phyloP scores from a whole-genome alignment of 1,140 invertebrate genomes.

The Trichonephila clavipes region DNA sequence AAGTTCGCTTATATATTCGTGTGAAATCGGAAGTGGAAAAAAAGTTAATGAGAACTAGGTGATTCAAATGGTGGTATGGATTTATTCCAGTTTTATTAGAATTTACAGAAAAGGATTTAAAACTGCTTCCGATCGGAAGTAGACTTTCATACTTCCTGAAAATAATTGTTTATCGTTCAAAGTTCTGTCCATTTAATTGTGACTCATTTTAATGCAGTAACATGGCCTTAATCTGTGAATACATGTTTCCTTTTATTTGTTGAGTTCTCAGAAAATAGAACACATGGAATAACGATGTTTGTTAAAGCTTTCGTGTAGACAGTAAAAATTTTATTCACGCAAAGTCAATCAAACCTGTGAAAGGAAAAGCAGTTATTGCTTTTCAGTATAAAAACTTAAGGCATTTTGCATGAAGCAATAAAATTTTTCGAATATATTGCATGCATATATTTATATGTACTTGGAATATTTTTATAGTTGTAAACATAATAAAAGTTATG shows the following conservation, averaged over 20 bases:
- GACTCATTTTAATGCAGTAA: background rate
- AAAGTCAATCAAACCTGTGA: too few relatives aligned
- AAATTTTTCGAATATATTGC: too few relatives aligned
- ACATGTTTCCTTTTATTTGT: background rate
- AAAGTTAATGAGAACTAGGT: background rate
- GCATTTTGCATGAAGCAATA: too few relatives aligned
- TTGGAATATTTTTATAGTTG: too few relatives aligned
- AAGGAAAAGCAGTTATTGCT: too few relatives aligned
- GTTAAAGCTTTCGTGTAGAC: too few relatives aligned
- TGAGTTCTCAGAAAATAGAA: background rate
- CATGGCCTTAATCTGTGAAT: background rate
- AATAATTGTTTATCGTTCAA: background rate
- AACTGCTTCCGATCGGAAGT: conserved; percentile 21
- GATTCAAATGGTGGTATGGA: background rate
- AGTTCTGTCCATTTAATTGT: background rate
- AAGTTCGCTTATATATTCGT: background rate
- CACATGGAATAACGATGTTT: background rate
- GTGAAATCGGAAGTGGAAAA: conserved; percentile 24
- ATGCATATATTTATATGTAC: too few relatives aligned
- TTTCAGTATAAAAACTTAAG: too few relatives aligned
- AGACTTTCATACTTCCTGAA: background rate
- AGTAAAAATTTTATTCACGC: too few relatives aligned
- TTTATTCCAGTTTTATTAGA: background rate
- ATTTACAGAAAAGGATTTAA: background rate
- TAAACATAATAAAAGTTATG: too few relatives aligned